These are phyloP conservation scores for Scolanthus callimorphus DNA, from an alignment of 92 coral and sea anemone genomes.

Conservation along the genomic window DNA sequence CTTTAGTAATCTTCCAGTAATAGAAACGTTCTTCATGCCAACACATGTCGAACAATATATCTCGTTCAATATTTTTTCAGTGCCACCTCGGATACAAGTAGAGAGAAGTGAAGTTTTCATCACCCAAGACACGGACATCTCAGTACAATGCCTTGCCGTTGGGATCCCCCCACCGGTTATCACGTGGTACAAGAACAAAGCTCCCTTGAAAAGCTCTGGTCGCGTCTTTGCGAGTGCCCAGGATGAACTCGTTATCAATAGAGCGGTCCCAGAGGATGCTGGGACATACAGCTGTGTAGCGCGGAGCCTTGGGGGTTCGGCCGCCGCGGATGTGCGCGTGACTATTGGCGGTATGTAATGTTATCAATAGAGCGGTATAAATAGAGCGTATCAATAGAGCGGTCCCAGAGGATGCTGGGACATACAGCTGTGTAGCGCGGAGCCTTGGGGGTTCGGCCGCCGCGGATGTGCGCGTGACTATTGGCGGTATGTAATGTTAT, in stretches of 20 bases:
- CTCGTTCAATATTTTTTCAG: too few species aligned
- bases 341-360: conserved; percentile 47
- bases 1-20: too few species aligned
- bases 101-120: conserved; percentile 53
- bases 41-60: too few species aligned
- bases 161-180: conserved; percentile 74
- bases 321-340: conserved; percentile 35
- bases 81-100: conserved; percentile 71
- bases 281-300: conserved; percentile 71
- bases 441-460: conserved; percentile 65
- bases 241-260: conserved; percentile 47
- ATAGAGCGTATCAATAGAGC: conserved; percentile 64
- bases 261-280: conserved; percentile 65
- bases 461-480: conserved; percentile 34
- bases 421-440: conserved; percentile 55
- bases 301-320: conserved; percentile 59
- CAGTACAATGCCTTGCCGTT: conserved; percentile 59
- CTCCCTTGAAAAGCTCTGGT: conserved; percentile 17
- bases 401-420: conserved; percentile 64
- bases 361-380: too few species aligned
- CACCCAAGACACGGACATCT: conserved; percentile 30
- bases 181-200: conserved; percentile 57
- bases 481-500: conserved; percentile 36
- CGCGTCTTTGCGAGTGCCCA: conserved; percentile 40
- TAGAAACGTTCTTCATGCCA: too few species aligned